Conservation (phyloP, 1,140 invertebrate genomes). For the Bombus difficillimus region DNA sequence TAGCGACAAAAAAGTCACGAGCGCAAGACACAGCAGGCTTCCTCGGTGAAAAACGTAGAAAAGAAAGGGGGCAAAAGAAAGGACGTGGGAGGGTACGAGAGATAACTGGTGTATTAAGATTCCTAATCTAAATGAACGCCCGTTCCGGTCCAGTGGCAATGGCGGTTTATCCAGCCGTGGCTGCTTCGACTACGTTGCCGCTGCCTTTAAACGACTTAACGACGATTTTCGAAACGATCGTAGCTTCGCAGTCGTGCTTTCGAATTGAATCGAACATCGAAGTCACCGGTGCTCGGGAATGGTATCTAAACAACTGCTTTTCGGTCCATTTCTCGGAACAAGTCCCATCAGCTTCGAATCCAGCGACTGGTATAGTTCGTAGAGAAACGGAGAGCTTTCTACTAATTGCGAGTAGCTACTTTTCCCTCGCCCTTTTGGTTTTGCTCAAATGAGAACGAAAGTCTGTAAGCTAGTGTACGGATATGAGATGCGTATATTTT, state of each 20-base stretch:
- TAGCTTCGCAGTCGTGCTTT: not conserved
- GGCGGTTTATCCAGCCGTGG: conserved; percentile 48
- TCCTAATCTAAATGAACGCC: conserved; percentile 71
- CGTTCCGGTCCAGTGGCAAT: conserved; percentile 63
- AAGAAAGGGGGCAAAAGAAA: conserved; percentile 1
- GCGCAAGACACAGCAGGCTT: conserved; percentile 39
- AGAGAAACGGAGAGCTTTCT: not conserved
- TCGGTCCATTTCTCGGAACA: not conserved
- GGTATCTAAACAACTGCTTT: conserved; percentile 25
- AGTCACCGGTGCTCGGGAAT: no score
- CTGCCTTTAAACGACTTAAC: conserved; percentile 62
- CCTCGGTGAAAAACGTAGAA: conserved; percentile 19
- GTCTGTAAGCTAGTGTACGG: no score
- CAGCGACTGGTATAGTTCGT: not conserved
- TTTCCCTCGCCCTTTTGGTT: no score
- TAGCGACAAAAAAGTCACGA: conserved; percentile 55
- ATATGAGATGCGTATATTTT: no score
- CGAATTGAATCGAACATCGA: conserved; percentile 37
- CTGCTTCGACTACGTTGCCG: conserved; percentile 29
- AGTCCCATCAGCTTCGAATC: not conserved
- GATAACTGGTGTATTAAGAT: conserved; percentile 71
- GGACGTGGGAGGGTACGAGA: not conserved
- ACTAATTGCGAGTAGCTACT: no score
- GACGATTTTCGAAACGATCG: conserved; percentile 47
- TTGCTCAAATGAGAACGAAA: no score